A percentile compares a stretch with the other conserved stretches of the same genome.
phyloP scores from a whole-genome alignment of 1,140 invertebrate genomes.

The Ridgeia piscesae region DNA sequence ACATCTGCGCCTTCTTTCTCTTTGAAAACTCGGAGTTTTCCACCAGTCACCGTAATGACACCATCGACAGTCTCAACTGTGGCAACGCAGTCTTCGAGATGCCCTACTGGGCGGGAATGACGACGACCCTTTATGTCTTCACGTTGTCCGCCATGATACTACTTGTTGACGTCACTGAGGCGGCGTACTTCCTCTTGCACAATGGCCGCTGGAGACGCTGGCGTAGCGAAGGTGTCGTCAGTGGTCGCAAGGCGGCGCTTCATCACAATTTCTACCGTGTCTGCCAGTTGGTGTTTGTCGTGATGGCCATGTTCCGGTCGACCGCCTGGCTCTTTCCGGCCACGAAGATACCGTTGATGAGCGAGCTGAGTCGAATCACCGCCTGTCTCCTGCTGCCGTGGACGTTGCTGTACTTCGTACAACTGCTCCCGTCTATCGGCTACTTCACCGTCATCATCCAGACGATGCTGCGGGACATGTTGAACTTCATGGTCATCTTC shows the following conservation, averaged over 20 bases:
- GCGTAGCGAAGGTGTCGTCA: too few species aligned
- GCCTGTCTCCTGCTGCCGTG: too few species aligned
- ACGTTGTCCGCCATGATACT: not conserved
- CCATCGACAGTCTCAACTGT: not conserved
- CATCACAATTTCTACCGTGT: not conserved
- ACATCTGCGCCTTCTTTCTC: not conserved
- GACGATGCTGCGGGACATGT: constrained; percentile 2
- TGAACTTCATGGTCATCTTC: constrained; percentile 13
- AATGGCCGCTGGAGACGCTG: not conserved
- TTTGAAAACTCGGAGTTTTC: not conserved
- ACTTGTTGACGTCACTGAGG: not conserved
- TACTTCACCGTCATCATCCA: constrained; percentile 14
- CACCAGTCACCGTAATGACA: not conserved
- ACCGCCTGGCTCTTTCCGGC: not conserved
- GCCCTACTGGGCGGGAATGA: not conserved
- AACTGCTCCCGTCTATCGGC: constrained; percentile 13
- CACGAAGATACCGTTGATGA: not conserved
- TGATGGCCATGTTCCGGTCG: not conserved
- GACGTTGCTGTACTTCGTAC: constrained; percentile 10
- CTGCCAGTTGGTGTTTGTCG: not conserved
- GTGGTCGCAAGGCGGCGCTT: not conserved
- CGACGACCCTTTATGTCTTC: not conserved
- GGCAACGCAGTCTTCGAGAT: not conserved
- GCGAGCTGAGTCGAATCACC: not conserved
- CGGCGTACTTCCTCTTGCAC: not conserved